Evolutionary conservation across 2,888 invertebrate genomes (phyloP).

Genomic region (Bruchidius siliquastri): DNA sequence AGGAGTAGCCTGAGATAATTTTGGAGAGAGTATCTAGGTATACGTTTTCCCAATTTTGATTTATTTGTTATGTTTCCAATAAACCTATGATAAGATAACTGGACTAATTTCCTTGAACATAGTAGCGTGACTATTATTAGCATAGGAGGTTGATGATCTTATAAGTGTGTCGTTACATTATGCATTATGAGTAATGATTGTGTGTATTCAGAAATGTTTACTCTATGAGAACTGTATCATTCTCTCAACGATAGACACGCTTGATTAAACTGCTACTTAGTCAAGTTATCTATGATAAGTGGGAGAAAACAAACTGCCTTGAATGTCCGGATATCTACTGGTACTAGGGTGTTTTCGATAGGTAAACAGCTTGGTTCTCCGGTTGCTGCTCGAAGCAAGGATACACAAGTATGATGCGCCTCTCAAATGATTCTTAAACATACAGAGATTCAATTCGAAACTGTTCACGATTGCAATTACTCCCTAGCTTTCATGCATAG

Average conservation of each 20-base stretch:
- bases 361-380: not conserved
- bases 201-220: not conserved
- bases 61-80: too few relatives aligned
- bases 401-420: too few relatives aligned
- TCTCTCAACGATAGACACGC: not conserved
- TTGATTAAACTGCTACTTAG: not conserved
- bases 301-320: not conserved
- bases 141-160: not conserved
- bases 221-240: not conserved
- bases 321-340: not conserved
- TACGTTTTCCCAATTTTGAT: too few relatives aligned
- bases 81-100: not conserved
- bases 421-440: too few relatives aligned
- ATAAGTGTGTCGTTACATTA: not conserved
- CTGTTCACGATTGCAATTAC: too few relatives aligned
- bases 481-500: too few relatives aligned
- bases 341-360: not conserved
- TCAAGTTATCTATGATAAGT: not conserved
- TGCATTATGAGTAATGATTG: not conserved
- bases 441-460: too few relatives aligned
- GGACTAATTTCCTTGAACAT: not conserved
- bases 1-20: too few relatives aligned
- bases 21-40: too few relatives aligned
- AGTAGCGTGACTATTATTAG: not conserved
- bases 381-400: too few relatives aligned